Evolutionary conservation across 2,888 invertebrate species (phyloP).

Genomic region (Antitype chi): DNA sequence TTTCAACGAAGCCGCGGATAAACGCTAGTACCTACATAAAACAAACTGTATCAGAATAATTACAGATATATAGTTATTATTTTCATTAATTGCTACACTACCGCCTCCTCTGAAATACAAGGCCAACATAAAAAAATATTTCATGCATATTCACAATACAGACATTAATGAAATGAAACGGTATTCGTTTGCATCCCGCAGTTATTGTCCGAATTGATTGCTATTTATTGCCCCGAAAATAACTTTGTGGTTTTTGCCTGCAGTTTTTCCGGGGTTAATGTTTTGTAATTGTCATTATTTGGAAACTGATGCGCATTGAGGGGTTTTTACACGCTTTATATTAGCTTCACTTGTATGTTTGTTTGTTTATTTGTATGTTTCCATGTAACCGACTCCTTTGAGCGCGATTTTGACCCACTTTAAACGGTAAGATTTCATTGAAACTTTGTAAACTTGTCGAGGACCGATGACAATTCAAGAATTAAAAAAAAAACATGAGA

Average conservation of each 20-base stretch:
- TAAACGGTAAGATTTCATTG: too few relatives aligned
- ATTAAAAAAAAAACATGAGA: too few relatives aligned
- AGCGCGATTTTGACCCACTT: too few relatives aligned
- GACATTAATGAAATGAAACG: slow-evolving; percentile 41
- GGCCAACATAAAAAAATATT: background rate
- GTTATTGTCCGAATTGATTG: slow-evolving; percentile 39
- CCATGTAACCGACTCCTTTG: too few relatives aligned
- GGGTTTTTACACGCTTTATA: too few relatives aligned
- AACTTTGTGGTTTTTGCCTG: background rate
- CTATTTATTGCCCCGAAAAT: slow-evolving; percentile 29
- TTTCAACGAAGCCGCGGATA: too few relatives aligned
- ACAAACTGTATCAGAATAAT: background rate
- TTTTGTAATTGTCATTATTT: slow-evolving; percentile 7
- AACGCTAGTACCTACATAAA: background rate
- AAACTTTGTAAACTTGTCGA: too few relatives aligned
- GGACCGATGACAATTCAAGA: too few relatives aligned
- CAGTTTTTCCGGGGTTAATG: background rate
- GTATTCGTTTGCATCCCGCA: slow-evolving; percentile 22
- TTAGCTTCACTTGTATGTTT: too few relatives aligned
- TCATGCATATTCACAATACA: background rate
- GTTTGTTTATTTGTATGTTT: too few relatives aligned
- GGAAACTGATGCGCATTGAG: background rate
- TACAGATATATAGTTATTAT: background rate
- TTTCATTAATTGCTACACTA: background rate
- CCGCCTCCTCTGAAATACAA: background rate